Evolutionary conservation across 2,797 vertebrate species (phyloP).

Genomic region (Emydoidea blandingii): DNA sequence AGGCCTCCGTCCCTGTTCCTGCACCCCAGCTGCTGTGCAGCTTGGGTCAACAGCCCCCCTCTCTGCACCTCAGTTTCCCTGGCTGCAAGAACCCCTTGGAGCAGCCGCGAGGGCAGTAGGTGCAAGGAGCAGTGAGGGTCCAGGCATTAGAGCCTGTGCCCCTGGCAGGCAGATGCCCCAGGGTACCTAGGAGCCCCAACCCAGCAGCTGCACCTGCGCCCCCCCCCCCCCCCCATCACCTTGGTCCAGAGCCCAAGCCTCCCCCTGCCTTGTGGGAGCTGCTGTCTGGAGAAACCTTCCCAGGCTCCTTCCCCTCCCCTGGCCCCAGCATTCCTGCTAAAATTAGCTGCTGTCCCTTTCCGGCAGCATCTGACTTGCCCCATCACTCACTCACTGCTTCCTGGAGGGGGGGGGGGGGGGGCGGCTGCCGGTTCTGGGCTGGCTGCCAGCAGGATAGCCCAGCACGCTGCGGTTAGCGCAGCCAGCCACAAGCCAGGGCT

Average conservation of each 20-base stretch:
- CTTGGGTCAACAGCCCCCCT: background rate
- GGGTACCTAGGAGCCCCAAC: too few relatives aligned
- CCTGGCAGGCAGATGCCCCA: too few relatives aligned
- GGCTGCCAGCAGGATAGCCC: background rate
- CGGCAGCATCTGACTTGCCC: background rate
- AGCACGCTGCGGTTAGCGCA: fast-evolving
- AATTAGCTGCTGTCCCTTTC: constrained; percentile 38
- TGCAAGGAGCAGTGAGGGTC: too few relatives aligned
- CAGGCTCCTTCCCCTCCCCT: background rate
- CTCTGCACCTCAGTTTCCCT: background rate
- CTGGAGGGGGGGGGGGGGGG: background rate
- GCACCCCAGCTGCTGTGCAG: too few relatives aligned
- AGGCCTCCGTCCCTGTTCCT: too few relatives aligned
- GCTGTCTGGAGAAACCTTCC: fast-evolving
- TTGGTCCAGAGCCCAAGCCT: background rate
- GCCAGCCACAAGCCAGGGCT: too few relatives aligned
- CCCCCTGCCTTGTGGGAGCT: background rate
- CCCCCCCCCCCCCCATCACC: background rate
- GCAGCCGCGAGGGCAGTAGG: fast-evolving
- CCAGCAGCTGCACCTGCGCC: background rate
- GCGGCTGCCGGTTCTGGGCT: background rate
- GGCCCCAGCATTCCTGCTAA: background rate
- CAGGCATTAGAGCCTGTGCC: too few relatives aligned
- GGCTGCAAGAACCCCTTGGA: too few relatives aligned
- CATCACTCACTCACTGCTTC: background rate